Base-by-base conservation (phyloP, 2,113 vertebrate species). In the Hepsetus odoe region DNA sequence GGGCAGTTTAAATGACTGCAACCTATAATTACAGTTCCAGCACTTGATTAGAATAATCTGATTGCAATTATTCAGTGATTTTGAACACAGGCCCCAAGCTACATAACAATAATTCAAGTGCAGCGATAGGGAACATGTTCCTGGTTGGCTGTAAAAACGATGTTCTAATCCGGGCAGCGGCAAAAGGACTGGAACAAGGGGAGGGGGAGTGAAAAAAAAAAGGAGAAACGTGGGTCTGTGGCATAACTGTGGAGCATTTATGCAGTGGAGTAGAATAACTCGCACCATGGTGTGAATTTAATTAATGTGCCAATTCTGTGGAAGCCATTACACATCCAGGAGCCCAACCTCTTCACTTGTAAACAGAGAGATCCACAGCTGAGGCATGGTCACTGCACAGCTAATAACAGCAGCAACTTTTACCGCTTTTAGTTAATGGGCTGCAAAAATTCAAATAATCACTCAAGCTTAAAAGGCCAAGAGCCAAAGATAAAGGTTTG, bases 41-140 rank as follows among this genome's bases (percentile, higher is more conserved):
- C 93, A 96, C 95, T 97, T 98, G 96, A 98, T 98, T 98, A 97
- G 95, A 96, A 97, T 98, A 98, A 98, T 98, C 96, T 97, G 96
- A 98, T 98, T 97, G 96, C 95, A 99, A 97, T 99, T 98, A 98
- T 98, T 99, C 96, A 96, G 95, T 96, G 94, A 97, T 96, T 98
- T 92, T 96, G 96, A 93, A 97, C 96, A 96, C 94, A 96, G 94
- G 97, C 97, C 97, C 90, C 91, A 91, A 98, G 98, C 96, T 96
- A 97, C 94, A 95, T 95, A 97, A 97, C 96, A 98, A 97, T 98
- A 98, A 98, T 97, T 97, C 95, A 97, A 96, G 95, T 94, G 94
- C 94, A 95, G 92, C 94, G 95, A 95, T 94, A 95, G 92, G 94
- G 94, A 97, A 96, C 94, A 93, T 96, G 95, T 95, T 97, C 97